Evolutionary conservation across 2,888 invertebrate genomes (phyloP).

Genomic region (Erannis defoliaria): DNA sequence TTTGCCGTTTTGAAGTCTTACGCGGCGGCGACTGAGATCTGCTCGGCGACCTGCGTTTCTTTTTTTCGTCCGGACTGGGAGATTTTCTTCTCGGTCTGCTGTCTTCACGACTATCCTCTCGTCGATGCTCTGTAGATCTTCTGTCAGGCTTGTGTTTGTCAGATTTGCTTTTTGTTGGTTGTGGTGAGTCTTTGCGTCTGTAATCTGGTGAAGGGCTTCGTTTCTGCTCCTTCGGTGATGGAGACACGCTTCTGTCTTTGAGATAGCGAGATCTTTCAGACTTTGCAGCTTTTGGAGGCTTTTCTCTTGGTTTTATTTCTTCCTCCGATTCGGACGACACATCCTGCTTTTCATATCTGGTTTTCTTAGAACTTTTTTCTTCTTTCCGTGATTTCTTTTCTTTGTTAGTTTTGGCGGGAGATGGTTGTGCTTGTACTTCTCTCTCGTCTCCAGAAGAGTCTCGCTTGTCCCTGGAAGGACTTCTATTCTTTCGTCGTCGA

Average conservation of each 20-base stretch:
- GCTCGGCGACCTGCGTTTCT: constrained; percentile 50
- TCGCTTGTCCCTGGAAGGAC: constrained; percentile 61
- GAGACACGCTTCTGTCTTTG: constrained; percentile 56
- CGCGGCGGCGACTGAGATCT: constrained; percentile 65
- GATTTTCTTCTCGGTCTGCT: constrained; percentile 31
- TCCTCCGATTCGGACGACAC: constrained; percentile 69
- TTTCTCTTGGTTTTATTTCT: constrained; percentile 63
- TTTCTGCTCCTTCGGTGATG: constrained; percentile 54
- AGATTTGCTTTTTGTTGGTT: constrained; percentile 54
- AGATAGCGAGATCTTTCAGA: constrained; percentile 55
- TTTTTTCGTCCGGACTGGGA: constrained; percentile 31
- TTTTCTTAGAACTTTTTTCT: constrained; percentile 62
- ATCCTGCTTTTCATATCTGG: constrained; percentile 56
- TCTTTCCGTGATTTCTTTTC: constrained; percentile 62
- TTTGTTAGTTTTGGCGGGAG: constrained; percentile 59
- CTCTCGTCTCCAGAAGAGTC: constrained; percentile 64
- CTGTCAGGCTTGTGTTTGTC: constrained; percentile 60
- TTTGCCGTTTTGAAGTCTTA: constrained; percentile 61
- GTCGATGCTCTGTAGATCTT: constrained; percentile 59
- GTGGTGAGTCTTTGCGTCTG: constrained; percentile 60
- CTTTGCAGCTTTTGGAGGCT: constrained; percentile 48
- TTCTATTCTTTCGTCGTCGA: constrained; percentile 59
- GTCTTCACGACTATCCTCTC: constrained; percentile 49
- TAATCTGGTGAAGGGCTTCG: constrained; percentile 62
- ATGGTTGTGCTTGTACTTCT: constrained; percentile 49